These are phyloP conservation scores for Zoanthus solanderi DNA, from an alignment of 92 coral and sea anemone species.

Conservation along the genomic window DNA sequence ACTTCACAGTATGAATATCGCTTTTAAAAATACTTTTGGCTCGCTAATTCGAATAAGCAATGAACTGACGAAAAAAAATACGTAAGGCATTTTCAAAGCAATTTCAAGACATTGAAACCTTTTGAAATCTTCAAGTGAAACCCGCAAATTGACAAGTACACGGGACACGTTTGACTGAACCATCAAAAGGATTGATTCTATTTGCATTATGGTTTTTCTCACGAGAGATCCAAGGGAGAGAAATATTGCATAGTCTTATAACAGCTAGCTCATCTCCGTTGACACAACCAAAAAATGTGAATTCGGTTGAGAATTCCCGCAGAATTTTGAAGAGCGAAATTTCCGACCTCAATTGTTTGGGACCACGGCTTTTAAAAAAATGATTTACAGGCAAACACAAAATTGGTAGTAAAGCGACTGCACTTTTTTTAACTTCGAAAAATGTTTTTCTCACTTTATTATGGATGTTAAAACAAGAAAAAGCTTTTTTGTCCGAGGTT, in stretches of 20 bases:
- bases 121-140: neutral
- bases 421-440: no score
- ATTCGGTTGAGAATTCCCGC: neutral
- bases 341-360: neutral
- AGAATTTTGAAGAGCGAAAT: neutral
- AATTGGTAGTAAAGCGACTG: neutral
- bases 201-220: constrained; percentile 31
- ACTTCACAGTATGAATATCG: neutral
- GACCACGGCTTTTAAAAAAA: constrained; percentile 17
- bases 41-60: constrained; percentile 16
- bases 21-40: neutral
- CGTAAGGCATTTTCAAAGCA: constrained; percentile 46
- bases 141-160: constrained; percentile 35
- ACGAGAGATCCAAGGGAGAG: neutral
- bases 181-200: constrained; percentile 8
- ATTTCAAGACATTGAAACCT: constrained; percentile 11
- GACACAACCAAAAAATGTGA: no score
- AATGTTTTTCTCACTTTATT: no score
- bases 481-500: neutral
- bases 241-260: neutral
- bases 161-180: constrained; percentile 36
- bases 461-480: neutral
- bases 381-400: neutral
- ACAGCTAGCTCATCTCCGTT: neutral
- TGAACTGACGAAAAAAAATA: neutral